Percentiles rank a stretch among this genome's conserved stretches.
phyloP scores from a whole-genome alignment of 2,797 vertebrate genomes.

The Leptatherina wallacei region DNA sequence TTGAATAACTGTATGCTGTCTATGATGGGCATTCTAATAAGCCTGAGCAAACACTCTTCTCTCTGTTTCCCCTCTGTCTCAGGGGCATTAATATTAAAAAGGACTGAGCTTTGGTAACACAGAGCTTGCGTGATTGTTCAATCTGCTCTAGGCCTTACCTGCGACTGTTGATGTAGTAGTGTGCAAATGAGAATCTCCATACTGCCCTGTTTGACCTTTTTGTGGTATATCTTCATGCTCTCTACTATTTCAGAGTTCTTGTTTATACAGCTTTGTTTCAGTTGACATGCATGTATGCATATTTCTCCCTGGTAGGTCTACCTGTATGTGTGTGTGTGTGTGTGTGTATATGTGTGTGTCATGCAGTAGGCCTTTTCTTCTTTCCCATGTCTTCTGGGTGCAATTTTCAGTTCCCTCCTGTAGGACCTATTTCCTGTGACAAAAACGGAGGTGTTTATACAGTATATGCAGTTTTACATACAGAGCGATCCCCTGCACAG shows the following conservation, averaged over 20 bases:
- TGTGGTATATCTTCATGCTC: constrained; percentile 76
- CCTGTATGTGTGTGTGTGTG: constrained; percentile 16
- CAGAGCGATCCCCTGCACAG: constrained; percentile 68
- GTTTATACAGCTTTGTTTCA: constrained; percentile 80
- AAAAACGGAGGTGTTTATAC: constrained; percentile 80
- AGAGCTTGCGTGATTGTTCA: constrained; percentile 58
- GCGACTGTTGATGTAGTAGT: constrained; percentile 51
- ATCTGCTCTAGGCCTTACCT: constrained; percentile 65
- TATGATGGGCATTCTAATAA: constrained; percentile 81
- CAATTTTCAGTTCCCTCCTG: constrained; percentile 82
- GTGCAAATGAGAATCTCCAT: constrained; percentile 79
- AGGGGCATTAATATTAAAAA: constrained; percentile 82
- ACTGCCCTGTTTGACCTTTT: constrained; percentile 78
- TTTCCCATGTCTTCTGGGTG: constrained; percentile 81
- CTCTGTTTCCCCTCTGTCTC: constrained; percentile 54
- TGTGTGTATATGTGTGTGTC: constrained; percentile 17
- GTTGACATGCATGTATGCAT: constrained; percentile 83
- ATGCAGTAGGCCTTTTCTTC: constrained; percentile 45
- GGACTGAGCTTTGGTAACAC: constrained; percentile 69
- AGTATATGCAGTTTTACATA: constrained; percentile 82
- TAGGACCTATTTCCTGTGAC: constrained; percentile 85
- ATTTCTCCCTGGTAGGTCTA: constrained; percentile 74
- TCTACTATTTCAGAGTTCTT: constrained; percentile 79
- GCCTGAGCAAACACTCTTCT: constrained; percentile 76
- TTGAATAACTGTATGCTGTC: constrained; percentile 79